These are phyloP conservation scores for Atrichornis clamosus DNA, from an alignment of 2,113 vertebrate genomes.

Conservation along the genomic window DNA sequence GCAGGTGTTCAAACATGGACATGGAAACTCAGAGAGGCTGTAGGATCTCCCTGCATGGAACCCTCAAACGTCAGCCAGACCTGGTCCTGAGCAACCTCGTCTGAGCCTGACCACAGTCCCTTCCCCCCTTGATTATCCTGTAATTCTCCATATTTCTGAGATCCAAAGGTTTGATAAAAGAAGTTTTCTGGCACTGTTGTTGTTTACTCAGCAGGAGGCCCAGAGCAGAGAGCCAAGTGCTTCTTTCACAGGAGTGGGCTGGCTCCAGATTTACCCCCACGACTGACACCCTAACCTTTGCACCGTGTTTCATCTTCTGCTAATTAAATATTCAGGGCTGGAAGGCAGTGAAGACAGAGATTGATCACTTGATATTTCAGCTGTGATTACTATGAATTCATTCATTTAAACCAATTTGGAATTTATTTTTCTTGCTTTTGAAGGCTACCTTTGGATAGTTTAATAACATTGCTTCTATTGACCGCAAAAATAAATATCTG, in stretches of 20 bases:
- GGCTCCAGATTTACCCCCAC: neutral
- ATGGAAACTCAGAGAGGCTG: neutral
- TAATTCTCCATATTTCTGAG: neutral
- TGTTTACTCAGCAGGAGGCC: neutral
- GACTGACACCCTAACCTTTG: neutral
- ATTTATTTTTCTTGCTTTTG: slow-evolving; percentile 42
- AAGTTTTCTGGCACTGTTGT: neutral
- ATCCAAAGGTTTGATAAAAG: neutral
- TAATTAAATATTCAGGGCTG: slow-evolving; percentile 3
- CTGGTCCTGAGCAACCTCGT: neutral
- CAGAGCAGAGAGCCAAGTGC: neutral
- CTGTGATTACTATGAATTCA: slow-evolving; percentile 32
- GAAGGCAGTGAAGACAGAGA: neutral
- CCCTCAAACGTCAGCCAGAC: neutral
- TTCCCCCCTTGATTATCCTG: neutral
- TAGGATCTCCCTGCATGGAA: neutral
- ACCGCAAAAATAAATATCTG: slow-evolving; percentile 25
- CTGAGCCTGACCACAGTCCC: neutral
- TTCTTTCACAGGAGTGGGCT: neutral
- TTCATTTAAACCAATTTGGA: slow-evolving; percentile 11
- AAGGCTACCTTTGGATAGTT: neutral
- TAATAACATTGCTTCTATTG: neutral
- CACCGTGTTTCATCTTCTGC: neutral
- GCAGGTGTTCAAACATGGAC: accelerated
- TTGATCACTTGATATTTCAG: slow-evolving; percentile 21